Evolutionary conservation across 2,888 invertebrate species (phyloP), one percentile per base, ranked within the genome.

Genomic region (Acanthopleura granulata): DNA sequence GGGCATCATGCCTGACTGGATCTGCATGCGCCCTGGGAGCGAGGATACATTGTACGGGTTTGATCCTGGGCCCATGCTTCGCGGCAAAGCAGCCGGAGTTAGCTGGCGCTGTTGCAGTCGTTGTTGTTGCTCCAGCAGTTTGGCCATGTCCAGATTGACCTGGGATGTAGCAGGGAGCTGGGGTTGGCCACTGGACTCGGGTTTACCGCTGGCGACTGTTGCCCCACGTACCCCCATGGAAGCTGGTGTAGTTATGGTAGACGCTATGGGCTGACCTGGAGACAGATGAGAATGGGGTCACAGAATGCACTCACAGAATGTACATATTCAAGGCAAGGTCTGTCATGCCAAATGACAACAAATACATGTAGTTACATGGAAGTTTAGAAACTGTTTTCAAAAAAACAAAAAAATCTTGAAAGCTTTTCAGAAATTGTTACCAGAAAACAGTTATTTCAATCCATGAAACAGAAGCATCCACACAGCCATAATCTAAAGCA

Each of bases 11-110:
- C 75, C 77, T 0, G 81, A 77, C 72, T 81, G 85, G n/a, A 85
- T 49, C 9, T 85, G 85, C 62, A 86, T 71, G 14, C 85, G 81
- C 11, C 85, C 85, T 50, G 84, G 79, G 49, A 87, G 79, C 29
- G 85, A 84, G 72, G 50, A 49, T 40, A 49, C 49, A 49, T 85
- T 83, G 72, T 82, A 82, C 1, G 80, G 79, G 12, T 83, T 79
- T 12, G 80, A 79, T 30, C 75, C 76, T 9, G 74, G 69, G n/a
- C 75, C 72, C 49, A 78, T 72, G 16, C 73, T 74, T n/a, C 77
- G 75, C 16, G 76, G 69, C 27, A 79, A 73, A 22, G 72, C 62
- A 49, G 61, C 62, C 16, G 72, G 61, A 16, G 62, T 51, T 16
- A 70, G 29, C 25, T 72, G 62, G 71, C 1, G 78, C 27, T 74